Base-by-base conservation (phyloP, 2,113 vertebrate species). In the Narcine bancroftii region DNA sequence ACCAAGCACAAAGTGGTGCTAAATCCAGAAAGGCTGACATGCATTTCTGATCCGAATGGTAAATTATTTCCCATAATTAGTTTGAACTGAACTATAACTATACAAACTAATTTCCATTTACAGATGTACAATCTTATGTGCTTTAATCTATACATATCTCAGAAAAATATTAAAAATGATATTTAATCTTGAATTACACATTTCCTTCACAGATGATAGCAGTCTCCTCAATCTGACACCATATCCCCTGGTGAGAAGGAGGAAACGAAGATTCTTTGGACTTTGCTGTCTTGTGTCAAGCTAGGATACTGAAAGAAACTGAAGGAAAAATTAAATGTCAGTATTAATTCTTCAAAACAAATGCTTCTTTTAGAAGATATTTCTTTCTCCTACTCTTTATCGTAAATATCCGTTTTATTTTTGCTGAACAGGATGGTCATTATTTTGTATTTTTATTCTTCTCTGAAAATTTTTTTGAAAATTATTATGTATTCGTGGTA, bases 181-280 rank as follows among this genome's bases (percentile, higher is more conserved):
- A 92, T 92, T 92, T 39, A 92, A 60, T 42, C 47, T 13, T n/a
- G 24, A 50, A 42, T 92, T 92, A 29, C 92, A 93, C 69, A 94
- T 92, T 94, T 92, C 65, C 79, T 92, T 93, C 76, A 92, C 95
- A 99, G 98, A 99, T 96, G 98, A 99, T 95, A 99, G 98, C 97
- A 99, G 98, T 96, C 97, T 99, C 95, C 96, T 99, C 95, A 99
- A 99, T 95, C 96, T 99, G 96, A 97, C 98, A 95, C 97, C 98
- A 2, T 99, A 98, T 94, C 98, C 98, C n/a, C 94, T 99, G 94
- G 97, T 98, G 94, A 97, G 97, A 96, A 97, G 98, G 96, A 96
- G 97, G 95, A 99, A 99, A 97, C 96, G 98, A 96, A 96, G 98
- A 94, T 99, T 99, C 96, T 98, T 99, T 94, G 98, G 98, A 94